A percentile compares a stretch with the other conserved stretches of the same genome.
These are phyloP conservation scores for Epiblema foenella DNA, from an alignment of 2,888 invertebrate species.

Conservation along the genomic window DNA sequence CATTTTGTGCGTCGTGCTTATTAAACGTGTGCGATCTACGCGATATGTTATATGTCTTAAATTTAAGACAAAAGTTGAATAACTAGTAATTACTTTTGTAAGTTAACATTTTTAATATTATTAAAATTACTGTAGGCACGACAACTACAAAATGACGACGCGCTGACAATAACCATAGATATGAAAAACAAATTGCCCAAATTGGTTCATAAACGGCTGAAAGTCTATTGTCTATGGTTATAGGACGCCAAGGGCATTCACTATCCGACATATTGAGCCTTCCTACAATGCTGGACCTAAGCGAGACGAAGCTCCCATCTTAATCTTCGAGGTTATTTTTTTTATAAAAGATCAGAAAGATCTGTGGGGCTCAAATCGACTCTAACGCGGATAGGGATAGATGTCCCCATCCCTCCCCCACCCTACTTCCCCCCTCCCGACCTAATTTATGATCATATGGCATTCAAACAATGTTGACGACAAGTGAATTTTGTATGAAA, in stretches of 20 bases:
- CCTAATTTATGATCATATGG: no score
- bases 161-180: slow-evolving; percentile 69
- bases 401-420: no score
- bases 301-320: no score
- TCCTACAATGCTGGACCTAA: no score
- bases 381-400: no score
- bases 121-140: slow-evolving; percentile 56
- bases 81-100: slow-evolving; percentile 58
- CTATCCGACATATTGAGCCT: neutral
- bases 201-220: slow-evolving; percentile 27
- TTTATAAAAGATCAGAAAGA: no score
- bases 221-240: slow-evolving; percentile 33
- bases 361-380: no score
- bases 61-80: slow-evolving; percentile 60
- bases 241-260: slow-evolving; percentile 25
- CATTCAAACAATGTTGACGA: no score
- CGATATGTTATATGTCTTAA: slow-evolving; percentile 63
- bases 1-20: slow-evolving; percentile 73
- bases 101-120: slow-evolving; percentile 68
- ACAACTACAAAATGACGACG: slow-evolving; percentile 65
- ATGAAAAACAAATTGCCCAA: slow-evolving; percentile 43
- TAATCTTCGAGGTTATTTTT: no score
- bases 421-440: no score
- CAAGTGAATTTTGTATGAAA: no score
- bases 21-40: slow-evolving; percentile 73